Conservation (phyloP, 2,888 invertebrate species). For the Philhelius pedissequus region DNA sequence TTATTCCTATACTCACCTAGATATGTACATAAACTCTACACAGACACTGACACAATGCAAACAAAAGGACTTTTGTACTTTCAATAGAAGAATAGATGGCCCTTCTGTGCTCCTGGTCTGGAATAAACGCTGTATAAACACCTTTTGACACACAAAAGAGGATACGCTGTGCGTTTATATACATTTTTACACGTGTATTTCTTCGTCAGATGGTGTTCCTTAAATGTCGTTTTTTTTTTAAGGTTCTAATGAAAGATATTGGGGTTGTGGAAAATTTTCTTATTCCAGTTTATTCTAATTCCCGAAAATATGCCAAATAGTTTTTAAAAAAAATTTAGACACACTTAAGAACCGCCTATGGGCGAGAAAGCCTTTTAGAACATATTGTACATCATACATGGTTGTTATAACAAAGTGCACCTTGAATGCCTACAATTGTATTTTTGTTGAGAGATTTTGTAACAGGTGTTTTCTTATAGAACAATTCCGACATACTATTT, state of each 20-base stretch:
- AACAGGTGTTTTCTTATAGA: too few species aligned
- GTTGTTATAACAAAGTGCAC: too few species aligned
- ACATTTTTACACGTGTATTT: too few species aligned
- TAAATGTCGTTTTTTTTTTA: neutral
- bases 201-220: neutral
- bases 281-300: neutral
- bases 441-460: too few species aligned
- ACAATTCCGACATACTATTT: too few species aligned
- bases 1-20: too few species aligned
- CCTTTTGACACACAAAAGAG: constrained; percentile 12
- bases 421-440: too few species aligned
- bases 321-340: too few species aligned
- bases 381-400: too few species aligned
- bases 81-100: neutral
- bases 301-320: too few species aligned
- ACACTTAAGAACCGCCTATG: too few species aligned
- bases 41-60: constrained; percentile 10
- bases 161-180: neutral
- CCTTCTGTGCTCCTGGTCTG: neutral
- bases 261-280: neutral
- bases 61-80: constrained; percentile 23
- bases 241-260: neutral
- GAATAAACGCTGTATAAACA: neutral
- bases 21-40: neutral
- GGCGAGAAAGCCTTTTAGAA: too few species aligned